A percentile compares a stretch with the other conserved stretches of the same genome.
These are phyloP conservation scores for Drosophila pachea DNA, from an alignment of 1,140 invertebrate genomes.

Conservation along the genomic window DNA sequence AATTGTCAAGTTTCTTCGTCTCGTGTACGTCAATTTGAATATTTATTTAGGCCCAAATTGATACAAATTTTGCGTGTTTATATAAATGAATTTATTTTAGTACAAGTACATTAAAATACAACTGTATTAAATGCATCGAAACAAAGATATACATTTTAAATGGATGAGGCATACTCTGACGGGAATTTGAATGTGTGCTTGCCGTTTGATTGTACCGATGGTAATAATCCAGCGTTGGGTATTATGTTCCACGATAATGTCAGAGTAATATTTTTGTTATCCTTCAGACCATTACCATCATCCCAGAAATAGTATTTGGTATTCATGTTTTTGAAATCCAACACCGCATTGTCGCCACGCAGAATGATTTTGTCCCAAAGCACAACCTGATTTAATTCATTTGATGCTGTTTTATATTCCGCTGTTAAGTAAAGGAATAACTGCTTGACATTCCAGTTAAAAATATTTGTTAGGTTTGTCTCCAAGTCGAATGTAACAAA, in stretches of 20 bases:
- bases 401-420: conserved; percentile 94
- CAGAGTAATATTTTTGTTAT: conserved; percentile 95
- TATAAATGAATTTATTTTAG: conserved; percentile 36
- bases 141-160: conserved; percentile 45
- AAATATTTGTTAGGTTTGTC: conserved; percentile 93
- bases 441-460: conserved; percentile 99
- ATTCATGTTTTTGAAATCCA: conserved; percentile 96
- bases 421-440: conserved; percentile 98
- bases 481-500: conserved; percentile 96
- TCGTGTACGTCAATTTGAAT: conserved; percentile 2
- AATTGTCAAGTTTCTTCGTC: conserved; percentile 22
- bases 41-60: conserved; percentile 5
- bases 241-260: conserved; percentile 99
- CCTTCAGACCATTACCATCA: conserved; percentile 97
- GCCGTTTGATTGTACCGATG: conserved; percentile 90
- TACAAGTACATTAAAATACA: conserved; percentile 36
- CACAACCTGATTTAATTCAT: conserved; percentile 96
- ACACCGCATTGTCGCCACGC: conserved; percentile 93
- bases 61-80: conserved; percentile 14
- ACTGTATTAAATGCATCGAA: conserved; percentile 23
- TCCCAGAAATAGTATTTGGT: conserved; percentile 99
- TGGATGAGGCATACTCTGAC: conserved; percentile 86
- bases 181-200: conserved; percentile 94
- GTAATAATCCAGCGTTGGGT: conserved; percentile 97
- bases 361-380: conserved; percentile 99